A percentile compares a stretch with the other conserved stretches of the same genome.
Conservation (phyloP, 1,140 invertebrate species). For the Wiebesia pumilae region DNA sequence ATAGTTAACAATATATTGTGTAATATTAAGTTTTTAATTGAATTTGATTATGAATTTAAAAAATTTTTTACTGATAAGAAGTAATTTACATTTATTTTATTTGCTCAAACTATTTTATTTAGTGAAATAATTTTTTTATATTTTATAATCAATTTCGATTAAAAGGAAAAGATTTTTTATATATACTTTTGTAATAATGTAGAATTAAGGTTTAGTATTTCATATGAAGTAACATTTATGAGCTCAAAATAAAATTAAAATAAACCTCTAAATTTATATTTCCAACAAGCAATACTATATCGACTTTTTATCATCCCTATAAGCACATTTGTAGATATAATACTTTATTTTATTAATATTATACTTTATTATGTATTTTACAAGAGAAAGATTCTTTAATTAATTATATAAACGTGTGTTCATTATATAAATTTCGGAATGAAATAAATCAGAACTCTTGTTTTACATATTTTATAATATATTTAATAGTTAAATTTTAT, state of each 20-base stretch:
- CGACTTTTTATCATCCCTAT: not conserved
- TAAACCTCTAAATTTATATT: not conserved
- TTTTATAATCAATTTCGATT: not conserved
- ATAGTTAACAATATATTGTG: not conserved
- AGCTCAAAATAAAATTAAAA: not conserved
- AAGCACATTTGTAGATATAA: not conserved
- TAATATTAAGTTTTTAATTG: not conserved
- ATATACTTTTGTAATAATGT: not conserved
- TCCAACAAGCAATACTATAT: not conserved
- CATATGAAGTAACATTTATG: not conserved
- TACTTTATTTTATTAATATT: not conserved
- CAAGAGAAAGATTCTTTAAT: not conserved
- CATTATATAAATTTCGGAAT: too few species aligned
- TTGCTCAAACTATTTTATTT: not conserved
- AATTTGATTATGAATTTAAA: not conserved
- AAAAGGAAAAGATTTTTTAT: not conserved
- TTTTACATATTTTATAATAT: constrained; percentile 60
- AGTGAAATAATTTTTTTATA: not conserved
- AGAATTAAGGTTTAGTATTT: not conserved
- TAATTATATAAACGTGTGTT: constrained; percentile 13
- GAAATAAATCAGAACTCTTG: constrained; percentile 13
- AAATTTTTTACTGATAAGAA: not conserved
- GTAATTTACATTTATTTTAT: not conserved
- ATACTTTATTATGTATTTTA: not conserved
- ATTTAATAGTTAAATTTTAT: constrained; percentile 72